Percentiles rank a stretch among this genome's conserved stretches.
Conservation (phyloP, 2,888 invertebrate species). For the Drosophila koepferae region DNA sequence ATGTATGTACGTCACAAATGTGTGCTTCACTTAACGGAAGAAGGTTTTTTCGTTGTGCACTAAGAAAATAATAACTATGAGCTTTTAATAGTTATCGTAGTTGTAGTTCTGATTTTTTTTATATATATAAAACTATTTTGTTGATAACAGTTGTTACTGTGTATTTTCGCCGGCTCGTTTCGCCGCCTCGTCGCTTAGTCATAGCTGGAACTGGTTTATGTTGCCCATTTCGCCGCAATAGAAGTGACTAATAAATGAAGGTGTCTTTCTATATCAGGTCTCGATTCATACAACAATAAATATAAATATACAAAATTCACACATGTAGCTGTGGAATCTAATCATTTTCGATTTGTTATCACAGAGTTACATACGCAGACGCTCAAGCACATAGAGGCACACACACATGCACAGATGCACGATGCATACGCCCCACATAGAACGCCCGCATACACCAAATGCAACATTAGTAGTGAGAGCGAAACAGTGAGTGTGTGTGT, state of each 20-base stretch:
- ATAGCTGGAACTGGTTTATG: slow-evolving; percentile 56
- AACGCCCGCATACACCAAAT: slow-evolving; percentile 43
- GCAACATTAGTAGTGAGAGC: slow-evolving; percentile 22
- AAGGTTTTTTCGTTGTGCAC: slow-evolving; percentile 21
- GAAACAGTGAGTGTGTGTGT: background rate
- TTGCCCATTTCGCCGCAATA: slow-evolving; percentile 39
- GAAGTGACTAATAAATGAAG: slow-evolving; percentile 46
- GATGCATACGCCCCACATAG: slow-evolving; percentile 48
- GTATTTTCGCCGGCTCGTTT: slow-evolving; percentile 42
- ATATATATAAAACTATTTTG: slow-evolving; percentile 11
- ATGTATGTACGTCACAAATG: slow-evolving; percentile 21
- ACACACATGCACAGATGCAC: background rate
- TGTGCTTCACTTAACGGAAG: slow-evolving; percentile 36
- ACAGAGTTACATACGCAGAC: slow-evolving; percentile 34
- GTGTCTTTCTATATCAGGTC: slow-evolving; percentile 43
- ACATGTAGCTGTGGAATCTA: slow-evolving; percentile 63
- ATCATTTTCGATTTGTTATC: slow-evolving; percentile 64
- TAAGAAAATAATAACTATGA: slow-evolving; percentile 16
- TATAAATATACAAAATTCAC: slow-evolving; percentile 23
- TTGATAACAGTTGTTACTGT: slow-evolving; percentile 44
- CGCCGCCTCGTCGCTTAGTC: slow-evolving; percentile 50
- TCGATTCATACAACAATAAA: slow-evolving; percentile 10
- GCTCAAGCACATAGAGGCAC: slow-evolving; percentile 3
- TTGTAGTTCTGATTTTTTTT: slow-evolving; percentile 18
- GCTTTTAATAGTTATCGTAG: slow-evolving; percentile 15